Conservation (phyloP, 2,113 vertebrate species). For the Rhineura floridana region DNA sequence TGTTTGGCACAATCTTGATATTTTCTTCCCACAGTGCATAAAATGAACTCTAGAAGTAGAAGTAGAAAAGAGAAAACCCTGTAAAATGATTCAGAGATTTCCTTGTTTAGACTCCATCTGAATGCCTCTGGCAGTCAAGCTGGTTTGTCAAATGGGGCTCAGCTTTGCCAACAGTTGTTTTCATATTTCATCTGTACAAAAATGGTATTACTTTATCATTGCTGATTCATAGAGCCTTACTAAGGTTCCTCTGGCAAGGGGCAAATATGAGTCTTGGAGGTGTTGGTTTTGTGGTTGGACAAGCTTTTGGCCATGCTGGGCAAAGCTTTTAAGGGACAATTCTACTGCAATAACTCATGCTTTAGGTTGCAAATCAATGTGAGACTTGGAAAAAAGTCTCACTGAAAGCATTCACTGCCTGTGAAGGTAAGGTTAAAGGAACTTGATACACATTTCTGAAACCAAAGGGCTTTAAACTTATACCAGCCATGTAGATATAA, state of each 20-base stretch:
- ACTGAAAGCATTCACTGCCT: not conserved
- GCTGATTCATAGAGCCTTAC: not conserved
- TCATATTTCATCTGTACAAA: slow-evolving; percentile 7
- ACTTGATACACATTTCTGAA: not conserved
- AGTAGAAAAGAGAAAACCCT: not conserved
- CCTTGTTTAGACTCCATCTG: slow-evolving; percentile 3
- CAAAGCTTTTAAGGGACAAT: not conserved
- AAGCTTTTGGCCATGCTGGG: not conserved
- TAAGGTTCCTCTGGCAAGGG: not conserved
- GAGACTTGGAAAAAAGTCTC: not conserved
- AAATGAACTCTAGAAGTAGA: not conserved
- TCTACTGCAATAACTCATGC: not conserved
- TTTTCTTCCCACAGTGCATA: not conserved
- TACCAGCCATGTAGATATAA: not conserved
- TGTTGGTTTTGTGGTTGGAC: too few species aligned
- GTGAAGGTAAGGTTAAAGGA: not conserved
- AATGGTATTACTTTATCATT: not conserved
- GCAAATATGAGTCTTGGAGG: not conserved
- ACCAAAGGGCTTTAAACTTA: not conserved
- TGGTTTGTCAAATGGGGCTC: not conserved
- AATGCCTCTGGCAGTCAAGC: not conserved
- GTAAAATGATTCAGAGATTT: not conserved
- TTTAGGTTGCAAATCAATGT: not conserved
- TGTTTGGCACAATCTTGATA: slow-evolving; percentile 12
- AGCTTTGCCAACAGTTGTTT: not conserved